Conservation (phyloP, 23 tunicate genomes). For the Ascidia mentula region DNA sequence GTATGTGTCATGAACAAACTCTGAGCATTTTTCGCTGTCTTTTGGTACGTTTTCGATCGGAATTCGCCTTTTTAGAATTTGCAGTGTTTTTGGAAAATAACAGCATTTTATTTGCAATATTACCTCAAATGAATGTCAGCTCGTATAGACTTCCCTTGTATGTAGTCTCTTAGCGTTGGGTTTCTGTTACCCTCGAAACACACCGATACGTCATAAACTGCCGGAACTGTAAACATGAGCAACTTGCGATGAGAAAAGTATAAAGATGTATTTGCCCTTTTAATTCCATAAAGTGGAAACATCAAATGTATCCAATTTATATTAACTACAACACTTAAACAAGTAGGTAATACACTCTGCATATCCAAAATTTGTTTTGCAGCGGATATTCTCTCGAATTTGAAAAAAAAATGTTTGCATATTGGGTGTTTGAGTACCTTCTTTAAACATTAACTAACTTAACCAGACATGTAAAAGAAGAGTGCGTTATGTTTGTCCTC, state of each 20-base stretch:
- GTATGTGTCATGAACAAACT: slow-evolving; percentile 36
- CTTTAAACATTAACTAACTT: too few relatives aligned
- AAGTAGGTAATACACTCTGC: neutral
- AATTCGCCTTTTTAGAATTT: slow-evolving; percentile 35
- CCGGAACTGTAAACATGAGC: slow-evolving; percentile 39
- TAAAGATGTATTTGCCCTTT: too few relatives aligned
- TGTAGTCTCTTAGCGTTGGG: slow-evolving; percentile 22
- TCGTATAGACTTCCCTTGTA: neutral
- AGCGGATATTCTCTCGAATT: too few relatives aligned
- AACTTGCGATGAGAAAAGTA: too few relatives aligned
- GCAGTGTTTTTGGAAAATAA: neutral
- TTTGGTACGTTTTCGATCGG: slow-evolving; percentile 46
- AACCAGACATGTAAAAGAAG: too few relatives aligned
- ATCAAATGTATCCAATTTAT: neutral
- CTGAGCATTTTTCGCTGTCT: slow-evolving; percentile 23
- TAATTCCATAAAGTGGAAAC: too few relatives aligned
- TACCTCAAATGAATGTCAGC: slow-evolving; percentile 28
- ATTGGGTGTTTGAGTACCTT: too few relatives aligned
- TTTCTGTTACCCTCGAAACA: slow-evolving; percentile 8
- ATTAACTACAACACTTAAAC: neutral
- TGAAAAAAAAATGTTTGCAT: too few relatives aligned
- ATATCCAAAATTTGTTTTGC: neutral
- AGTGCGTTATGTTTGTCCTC: too few relatives aligned
- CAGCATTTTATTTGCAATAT: too few relatives aligned
- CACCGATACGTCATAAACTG: slow-evolving; percentile 44